Conservation (phyloP, 1,140 invertebrate genomes). For the Mercenaria mercenaria region DNA sequence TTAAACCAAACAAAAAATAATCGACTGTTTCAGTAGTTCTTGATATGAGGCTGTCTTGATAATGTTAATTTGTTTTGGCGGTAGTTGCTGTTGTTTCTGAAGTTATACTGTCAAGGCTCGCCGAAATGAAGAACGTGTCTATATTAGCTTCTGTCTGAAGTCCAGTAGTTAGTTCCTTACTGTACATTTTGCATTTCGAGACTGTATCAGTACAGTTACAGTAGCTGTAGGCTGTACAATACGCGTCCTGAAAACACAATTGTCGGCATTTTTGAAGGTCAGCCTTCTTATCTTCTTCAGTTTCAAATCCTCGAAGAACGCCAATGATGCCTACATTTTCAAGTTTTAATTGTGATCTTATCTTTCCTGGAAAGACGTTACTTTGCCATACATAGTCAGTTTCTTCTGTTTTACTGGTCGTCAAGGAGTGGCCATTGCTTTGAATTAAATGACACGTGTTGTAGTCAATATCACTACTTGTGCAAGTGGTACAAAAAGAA, state of each 20-base stretch:
- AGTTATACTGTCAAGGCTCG: too few relatives aligned
- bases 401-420: neutral
- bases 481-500: neutral
- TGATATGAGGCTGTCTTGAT: too few relatives aligned
- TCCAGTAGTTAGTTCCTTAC: neutral
- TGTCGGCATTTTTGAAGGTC: neutral
- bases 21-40: too few relatives aligned
- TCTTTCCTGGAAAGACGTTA: neutral
- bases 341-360: neutral
- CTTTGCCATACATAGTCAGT: neutral
- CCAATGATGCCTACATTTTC: neutral
- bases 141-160: neutral
- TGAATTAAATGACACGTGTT: neutral
- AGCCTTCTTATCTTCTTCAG: neutral
- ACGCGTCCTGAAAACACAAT: constrained; percentile 18
- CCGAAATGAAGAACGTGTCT: constrained; percentile 27
- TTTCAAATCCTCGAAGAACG: neutral
- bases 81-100: too few relatives aligned
- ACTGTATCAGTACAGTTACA: neutral
- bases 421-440: neutral
- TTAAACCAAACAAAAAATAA: too few relatives aligned
- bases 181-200: constrained; percentile 27
- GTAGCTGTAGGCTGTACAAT: constrained; percentile 10
- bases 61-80: too few relatives aligned
- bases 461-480: neutral